These are phyloP conservation scores for Ecliptopera silaceata DNA, from an alignment of 2,888 invertebrate genomes.

Conservation along the genomic window DNA sequence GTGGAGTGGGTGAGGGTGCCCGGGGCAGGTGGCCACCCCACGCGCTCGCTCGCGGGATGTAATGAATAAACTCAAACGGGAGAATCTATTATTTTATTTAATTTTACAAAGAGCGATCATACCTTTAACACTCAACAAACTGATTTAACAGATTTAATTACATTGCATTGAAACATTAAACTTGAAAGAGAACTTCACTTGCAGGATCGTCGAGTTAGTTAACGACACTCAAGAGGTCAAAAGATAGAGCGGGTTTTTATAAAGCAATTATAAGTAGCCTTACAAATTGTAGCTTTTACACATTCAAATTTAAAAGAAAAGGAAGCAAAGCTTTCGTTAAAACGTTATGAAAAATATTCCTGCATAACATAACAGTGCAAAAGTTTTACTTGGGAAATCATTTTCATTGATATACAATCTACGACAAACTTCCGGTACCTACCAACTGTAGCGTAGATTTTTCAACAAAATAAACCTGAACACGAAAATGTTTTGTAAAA, in stretches of 20 bases:
- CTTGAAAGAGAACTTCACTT: neutral
- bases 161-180: constrained; percentile 18
- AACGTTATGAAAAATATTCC: constrained; percentile 27
- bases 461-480: constrained; percentile 58
- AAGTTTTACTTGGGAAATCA: constrained; percentile 16
- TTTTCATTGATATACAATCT: constrained; percentile 26
- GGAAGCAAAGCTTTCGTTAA: constrained; percentile 21
- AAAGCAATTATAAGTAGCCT: neutral
- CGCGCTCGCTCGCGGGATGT: constrained; percentile 65
- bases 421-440: constrained; percentile 44
- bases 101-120: constrained; percentile 76
- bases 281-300: neutral
- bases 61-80: constrained; percentile 82
- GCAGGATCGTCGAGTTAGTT: neutral
- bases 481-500: constrained; percentile 56
- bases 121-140: constrained; percentile 57
- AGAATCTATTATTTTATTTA: constrained; percentile 75
- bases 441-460: constrained; percentile 47
- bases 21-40: constrained; percentile 37
- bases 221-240: neutral
- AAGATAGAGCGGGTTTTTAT: neutral
- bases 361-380: constrained; percentile 25
- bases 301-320: constrained; percentile 1
- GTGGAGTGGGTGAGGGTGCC: constrained; percentile 57
- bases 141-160: constrained; percentile 49